phyloP scores from a whole-genome alignment of 1,140 invertebrate genomes.

The Pachypeltis micranthus region DNA sequence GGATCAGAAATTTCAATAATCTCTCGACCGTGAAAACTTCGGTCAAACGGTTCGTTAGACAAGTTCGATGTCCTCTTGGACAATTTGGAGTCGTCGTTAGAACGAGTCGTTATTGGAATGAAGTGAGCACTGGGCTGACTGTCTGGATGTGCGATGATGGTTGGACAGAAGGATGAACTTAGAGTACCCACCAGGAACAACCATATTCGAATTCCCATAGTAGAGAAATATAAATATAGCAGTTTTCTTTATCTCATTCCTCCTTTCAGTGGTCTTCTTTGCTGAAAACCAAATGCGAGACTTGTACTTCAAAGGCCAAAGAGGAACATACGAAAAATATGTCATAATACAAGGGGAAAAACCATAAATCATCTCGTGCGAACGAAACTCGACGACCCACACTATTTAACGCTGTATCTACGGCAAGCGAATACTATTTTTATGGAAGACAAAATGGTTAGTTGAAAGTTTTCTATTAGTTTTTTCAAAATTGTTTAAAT shows the following conservation, averaged over 20 bases:
- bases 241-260: background rate
- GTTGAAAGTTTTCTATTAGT: no score
- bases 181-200: background rate
- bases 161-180: background rate
- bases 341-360: no score
- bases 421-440: no score
- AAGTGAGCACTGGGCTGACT: background rate
- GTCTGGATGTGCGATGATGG: background rate
- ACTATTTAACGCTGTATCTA: no score
- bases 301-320: no score
- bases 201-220: background rate
- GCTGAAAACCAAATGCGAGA: no score
- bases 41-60: background rate
- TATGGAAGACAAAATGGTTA: no score
- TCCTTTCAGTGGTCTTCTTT: no score
- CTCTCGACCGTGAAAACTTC: slow-evolving; percentile 1
- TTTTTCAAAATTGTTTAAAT: no score
- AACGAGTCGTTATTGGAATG: background rate
- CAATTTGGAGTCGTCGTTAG: background rate
- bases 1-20: slow-evolving; percentile 15
- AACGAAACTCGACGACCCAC: no score
- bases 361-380: no score
- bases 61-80: background rate
- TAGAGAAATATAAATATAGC: background rate
- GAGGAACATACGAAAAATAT: no score